Evolutionary conservation across 2,888 invertebrate genomes (phyloP), one percentile per base, ranked within the genome.

Genomic region (Brenthis ino): DNA sequence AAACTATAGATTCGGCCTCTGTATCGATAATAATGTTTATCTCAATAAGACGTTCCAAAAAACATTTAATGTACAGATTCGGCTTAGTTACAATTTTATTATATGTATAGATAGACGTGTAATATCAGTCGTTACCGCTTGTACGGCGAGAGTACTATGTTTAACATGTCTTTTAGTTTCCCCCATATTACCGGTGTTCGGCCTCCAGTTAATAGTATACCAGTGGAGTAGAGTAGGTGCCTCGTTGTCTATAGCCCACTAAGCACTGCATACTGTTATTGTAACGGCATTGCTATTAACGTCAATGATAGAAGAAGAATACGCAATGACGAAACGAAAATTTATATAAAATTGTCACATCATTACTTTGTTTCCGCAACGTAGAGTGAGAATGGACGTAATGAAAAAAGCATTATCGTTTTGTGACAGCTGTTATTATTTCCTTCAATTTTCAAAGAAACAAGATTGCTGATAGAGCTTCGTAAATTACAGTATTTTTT

Each of bases 201-300:
- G 74, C 71, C 55, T 55, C 55, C 75, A 76, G 78, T 80, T 86
- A 87, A 84, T 87, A 84, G 85, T 83, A 83, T 82, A 81, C 82
- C 78, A 79, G 81, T 73, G 75, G 76, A 77, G 80, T 77, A 56
- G 63, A 68, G 69, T 64, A 61, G 68, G 48, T 63, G 76, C 77
- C 79, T 81, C 77, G 79, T 82, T 81, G 77, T 80, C 75, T 79
- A 80, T 83, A 82, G 82, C 80, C 82, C 84, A 85, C 79, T 79
- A 75, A 76, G 81, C 81, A 80, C 79, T 79, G 76, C 81, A 80
- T 84, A 85, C 85, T 82, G 85, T 85, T 85, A 78, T 75, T 84
- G 72, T 90, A 91, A 91, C 89, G 89, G 91, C 78, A 85, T 79
- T 75, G 67, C 80, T 83, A 84, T 87, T 85, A 78, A 74, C 75